These are phyloP conservation scores for Pogona vitticeps DNA, from an alignment of 2,113 vertebrate genomes.

Conservation along the genomic window DNA sequence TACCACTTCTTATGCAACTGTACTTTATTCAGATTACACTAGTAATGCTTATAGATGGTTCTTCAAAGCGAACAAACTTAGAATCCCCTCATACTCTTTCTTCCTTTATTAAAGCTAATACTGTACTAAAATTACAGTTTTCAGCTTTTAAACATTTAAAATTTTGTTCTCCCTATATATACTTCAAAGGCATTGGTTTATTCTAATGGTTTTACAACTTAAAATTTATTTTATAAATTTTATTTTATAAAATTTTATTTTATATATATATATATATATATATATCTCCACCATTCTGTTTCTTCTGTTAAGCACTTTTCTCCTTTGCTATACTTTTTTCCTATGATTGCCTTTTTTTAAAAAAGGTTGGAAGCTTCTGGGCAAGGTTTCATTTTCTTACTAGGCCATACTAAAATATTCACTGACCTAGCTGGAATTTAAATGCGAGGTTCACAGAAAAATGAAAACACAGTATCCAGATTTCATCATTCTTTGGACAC, in stretches of 20 bases:
- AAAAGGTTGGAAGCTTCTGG: no score
- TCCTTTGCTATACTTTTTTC: neutral
- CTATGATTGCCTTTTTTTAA: neutral
- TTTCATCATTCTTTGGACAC: neutral
- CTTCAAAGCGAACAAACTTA: neutral
- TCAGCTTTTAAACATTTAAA: neutral
- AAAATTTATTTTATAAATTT: neutral
- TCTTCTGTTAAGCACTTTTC: neutral
- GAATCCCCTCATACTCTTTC: neutral
- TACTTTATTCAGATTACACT: neutral
- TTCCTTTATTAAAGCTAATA: neutral
- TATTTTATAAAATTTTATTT: neutral
- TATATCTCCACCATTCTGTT: neutral
- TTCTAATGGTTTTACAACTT: neutral
- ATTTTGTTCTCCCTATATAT: neutral
- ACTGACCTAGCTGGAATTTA: neutral
- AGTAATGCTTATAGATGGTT: neutral
- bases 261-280: no score
- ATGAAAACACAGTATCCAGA: neutral
- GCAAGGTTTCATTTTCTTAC: neutral
- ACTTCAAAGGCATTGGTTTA: neutral
- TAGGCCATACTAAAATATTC: neutral
- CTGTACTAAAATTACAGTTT: neutral
- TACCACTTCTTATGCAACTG: neutral
- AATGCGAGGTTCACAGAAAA: neutral